Evolutionary conservation across 2,797 vertebrate genomes (phyloP), one percentile per base, ranked within the genome.

Genomic region (Chromobotia macracanthus): DNA sequence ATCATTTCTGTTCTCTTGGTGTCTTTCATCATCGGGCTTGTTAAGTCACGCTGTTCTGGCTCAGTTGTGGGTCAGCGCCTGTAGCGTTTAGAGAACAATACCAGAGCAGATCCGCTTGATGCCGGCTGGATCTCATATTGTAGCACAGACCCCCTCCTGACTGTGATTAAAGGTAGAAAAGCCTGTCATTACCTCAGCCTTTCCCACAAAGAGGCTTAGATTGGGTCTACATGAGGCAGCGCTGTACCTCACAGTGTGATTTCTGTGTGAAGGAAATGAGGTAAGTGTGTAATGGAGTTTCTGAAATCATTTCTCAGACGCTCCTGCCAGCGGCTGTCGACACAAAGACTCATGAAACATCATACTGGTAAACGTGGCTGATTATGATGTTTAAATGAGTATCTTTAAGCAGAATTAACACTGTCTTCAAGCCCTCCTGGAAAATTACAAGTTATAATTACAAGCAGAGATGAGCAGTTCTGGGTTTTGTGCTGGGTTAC

Each of bases 61-160:
- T 82, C 81, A 76, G 19, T 84, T 91, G 90, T 88, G 84, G n/a
- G 85, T 72, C 74, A 41, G 58, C 80, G 88, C 90, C 90, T 92
- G 88, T 90, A 73, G 71, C 13, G 0, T 79, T 89, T 80, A 86
- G 84, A 82, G 86, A 86, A 55, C n/a, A 74, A 41, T 10, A 56
- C 13, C 25, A 64, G 53, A 71, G 63, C 46, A 80, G 44, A 64
- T 11, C 21, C 46, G 71, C 75, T 75, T 81, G 79, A 81, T 65
- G 66, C 38, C 16, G 53, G 19, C 38, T 19, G 63, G n/a, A 35
- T 67, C 55, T 50, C 19, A 16, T 3, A 23, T 13, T 5, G 50
- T 15, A 53, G 25, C 44, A 31, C 58, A 53, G n/a, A 53, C n/a
- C 11, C 28, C 46, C 72, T 46, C 38, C n/a, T n/a, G n/a, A n/a